Evolutionary conservation across 2,113 vertebrate genomes (phyloP).

Genomic region (Hypocryptadius cinnamomeus): DNA sequence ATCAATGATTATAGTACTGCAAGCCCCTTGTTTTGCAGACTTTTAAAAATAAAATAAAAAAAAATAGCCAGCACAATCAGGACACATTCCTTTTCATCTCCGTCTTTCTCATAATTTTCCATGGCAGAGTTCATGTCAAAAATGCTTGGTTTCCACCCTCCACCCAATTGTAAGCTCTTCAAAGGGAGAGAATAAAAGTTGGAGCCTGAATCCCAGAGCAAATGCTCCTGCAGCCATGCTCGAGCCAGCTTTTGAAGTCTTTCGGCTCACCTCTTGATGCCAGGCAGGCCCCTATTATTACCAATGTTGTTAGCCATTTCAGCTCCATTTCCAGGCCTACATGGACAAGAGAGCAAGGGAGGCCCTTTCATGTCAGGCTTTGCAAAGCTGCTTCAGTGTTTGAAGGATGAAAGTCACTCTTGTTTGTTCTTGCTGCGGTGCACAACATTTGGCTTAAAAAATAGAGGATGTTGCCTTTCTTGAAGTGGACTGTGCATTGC

Average conservation of each 20-base stretch:
- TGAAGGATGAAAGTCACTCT: constrained; percentile 63
- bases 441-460: constrained; percentile 56
- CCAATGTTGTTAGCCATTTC: constrained; percentile 77
- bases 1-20: constrained; percentile 79
- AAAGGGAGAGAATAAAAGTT: constrained; percentile 93
- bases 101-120: constrained; percentile 75
- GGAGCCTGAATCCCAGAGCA: constrained; percentile 63
- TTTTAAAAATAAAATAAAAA: constrained; percentile 69
- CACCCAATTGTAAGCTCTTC: constrained; percentile 88
- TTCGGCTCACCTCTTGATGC: constrained; percentile 83
- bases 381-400: constrained; percentile 57
- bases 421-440: constrained; percentile 42
- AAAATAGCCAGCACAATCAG: constrained; percentile 71
- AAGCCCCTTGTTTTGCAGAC: constrained; percentile 75
- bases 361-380: constrained; percentile 84
- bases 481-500: constrained; percentile 7
- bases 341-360: constrained; percentile 72
- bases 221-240: constrained; percentile 58
- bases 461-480: constrained; percentile 46
- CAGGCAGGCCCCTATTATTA: constrained; percentile 86
- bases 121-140: constrained; percentile 76
- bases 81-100: constrained; percentile 88
- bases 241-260: constrained; percentile 86
- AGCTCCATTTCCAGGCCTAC: constrained; percentile 79
- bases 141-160: constrained; percentile 79